These are phyloP conservation scores for Aurelia sp. DNA, from an alignment of 30 jellyfish, hydroid and myxozoan genomes.

Conservation along the genomic window DNA sequence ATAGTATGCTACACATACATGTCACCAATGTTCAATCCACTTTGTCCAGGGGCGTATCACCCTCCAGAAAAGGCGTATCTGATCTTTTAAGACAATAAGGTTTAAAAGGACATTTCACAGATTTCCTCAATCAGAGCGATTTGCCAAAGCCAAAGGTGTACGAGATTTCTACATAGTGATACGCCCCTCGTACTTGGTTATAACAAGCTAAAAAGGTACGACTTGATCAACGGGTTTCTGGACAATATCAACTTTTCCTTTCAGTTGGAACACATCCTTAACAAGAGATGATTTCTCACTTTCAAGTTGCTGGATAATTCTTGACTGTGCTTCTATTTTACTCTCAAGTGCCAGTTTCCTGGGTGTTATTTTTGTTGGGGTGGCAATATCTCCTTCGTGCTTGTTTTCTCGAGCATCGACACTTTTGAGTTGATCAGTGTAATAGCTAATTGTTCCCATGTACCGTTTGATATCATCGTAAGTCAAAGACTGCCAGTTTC, in stretches of 20 bases:
- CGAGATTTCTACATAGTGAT: background rate
- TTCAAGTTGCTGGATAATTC: conserved; percentile 44
- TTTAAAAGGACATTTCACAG: no score
- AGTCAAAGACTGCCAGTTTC: background rate
- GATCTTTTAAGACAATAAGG: no score
- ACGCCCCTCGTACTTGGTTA: no score
- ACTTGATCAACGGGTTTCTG: conserved; percentile 54
- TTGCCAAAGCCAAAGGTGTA: no score
- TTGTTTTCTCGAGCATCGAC: background rate
- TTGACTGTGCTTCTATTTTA: conserved; percentile 45
- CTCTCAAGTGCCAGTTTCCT: conserved; percentile 26
- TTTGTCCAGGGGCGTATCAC: no score
- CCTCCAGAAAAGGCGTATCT: no score
- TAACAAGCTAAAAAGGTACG: conserved; percentile 39
- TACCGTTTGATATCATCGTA: conserved; percentile 36
- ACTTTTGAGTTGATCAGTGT: conserved; percentile 27
- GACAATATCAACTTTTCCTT: conserved; percentile 42
- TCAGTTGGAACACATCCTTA: conserved; percentile 45
- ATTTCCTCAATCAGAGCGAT: no score
- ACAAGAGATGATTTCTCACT: conserved; percentile 46
- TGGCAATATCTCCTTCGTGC: background rate
- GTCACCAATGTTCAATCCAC: no score
- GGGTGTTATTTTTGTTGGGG: conserved; percentile 26
- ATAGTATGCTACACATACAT: no score
- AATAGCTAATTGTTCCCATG: conserved; percentile 21